phyloP scores from a whole-genome alignment of 2,888 invertebrate genomes.

The Monopis laevigella region DNA sequence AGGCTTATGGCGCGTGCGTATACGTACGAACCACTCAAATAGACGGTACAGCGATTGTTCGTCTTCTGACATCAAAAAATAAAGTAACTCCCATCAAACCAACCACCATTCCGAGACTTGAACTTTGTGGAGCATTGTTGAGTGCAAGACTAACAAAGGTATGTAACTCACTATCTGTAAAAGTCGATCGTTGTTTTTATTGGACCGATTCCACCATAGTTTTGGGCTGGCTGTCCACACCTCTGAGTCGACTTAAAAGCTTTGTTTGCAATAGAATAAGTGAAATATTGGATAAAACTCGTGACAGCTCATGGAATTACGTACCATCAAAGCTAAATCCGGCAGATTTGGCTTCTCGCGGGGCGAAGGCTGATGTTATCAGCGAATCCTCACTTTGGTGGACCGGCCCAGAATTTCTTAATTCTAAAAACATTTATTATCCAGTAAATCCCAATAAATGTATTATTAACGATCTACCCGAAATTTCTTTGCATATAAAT shows the following conservation, averaged over 20 bases:
- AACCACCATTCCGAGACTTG: slow-evolving; percentile 12
- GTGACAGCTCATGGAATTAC: background rate
- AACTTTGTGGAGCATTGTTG: slow-evolving; percentile 14
- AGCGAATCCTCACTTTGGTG: too few relatives aligned
- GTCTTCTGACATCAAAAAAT: slow-evolving; percentile 15
- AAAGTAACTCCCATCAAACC: slow-evolving; percentile 14
- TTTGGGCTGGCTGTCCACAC: slow-evolving; percentile 20
- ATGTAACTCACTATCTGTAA: slow-evolving; percentile 1
- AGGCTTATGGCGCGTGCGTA: slow-evolving; percentile 16
- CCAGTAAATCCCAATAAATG: too few relatives aligned
- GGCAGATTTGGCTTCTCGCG: slow-evolving; percentile 8
- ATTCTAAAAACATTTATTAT: too few relatives aligned
- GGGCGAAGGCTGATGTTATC: too few relatives aligned
- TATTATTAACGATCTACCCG: too few relatives aligned
- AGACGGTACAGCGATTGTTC: slow-evolving; percentile 7
- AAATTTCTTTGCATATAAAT: too few relatives aligned
- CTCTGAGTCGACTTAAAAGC: background rate
- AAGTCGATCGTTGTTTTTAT: slow-evolving; percentile 12
- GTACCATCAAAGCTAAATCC: slow-evolving; percentile 8
- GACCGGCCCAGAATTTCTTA: too few relatives aligned
- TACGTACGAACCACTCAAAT: slow-evolving; percentile 10
- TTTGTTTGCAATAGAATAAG: too few relatives aligned
- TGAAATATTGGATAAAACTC: too few relatives aligned
- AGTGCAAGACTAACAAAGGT: slow-evolving; percentile 14
- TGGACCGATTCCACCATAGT: slow-evolving; percentile 25